Evolutionary conservation across 2,888 invertebrate genomes (phyloP), one percentile per base, ranked within the genome.

Genomic region (Andricus quercusramuli): DNA sequence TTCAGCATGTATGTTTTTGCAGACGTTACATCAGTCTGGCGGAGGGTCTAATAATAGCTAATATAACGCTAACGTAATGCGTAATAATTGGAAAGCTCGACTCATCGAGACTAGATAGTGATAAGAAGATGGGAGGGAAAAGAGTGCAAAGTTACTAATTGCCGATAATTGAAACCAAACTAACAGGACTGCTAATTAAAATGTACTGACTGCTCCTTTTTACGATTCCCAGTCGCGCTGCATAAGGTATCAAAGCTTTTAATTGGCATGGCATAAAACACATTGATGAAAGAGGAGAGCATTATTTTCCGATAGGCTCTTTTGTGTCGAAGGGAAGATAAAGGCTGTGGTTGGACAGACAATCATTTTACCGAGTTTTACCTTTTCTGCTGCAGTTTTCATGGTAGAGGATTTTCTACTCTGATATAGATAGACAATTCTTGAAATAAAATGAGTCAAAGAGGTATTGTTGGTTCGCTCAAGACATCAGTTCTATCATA

Each of bases 111-210:
- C 37, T 29, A 32, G 74, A 13, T 25, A 4, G 32, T 74, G 74
- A 74, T 74, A 74, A 74, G 74, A 74, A 74, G 78, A 82, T 22
- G 51, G 25, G 9, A 59, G 77, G 77, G n/a, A 67, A 51, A 67
- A 67, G 64, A 81, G 59, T 81, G 79, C 62, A 80, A 83, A 74
- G 74, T 56, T 56, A 47, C 74, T 74, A 74, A 84, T 81, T 80
- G 82, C 77, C 79, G 81, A 79, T 84, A 82, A 84, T 84, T 83
- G 84, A 64, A 51, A 78, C 77, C 80, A 83, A 83, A 82, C 79
- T 79, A 78, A 83, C 81, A 82, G 78, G 79, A 77, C 80, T 44
- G 79, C 80, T 79, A 84, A 84, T 84, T 83, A 77, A 79, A 82
- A 78, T 70, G 67, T 64, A 80, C 78, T 76, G 62, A 74, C 17